Conservation (phyloP, 92 coral and sea anemone species). For the Parazoanthus atlanticus region DNA sequence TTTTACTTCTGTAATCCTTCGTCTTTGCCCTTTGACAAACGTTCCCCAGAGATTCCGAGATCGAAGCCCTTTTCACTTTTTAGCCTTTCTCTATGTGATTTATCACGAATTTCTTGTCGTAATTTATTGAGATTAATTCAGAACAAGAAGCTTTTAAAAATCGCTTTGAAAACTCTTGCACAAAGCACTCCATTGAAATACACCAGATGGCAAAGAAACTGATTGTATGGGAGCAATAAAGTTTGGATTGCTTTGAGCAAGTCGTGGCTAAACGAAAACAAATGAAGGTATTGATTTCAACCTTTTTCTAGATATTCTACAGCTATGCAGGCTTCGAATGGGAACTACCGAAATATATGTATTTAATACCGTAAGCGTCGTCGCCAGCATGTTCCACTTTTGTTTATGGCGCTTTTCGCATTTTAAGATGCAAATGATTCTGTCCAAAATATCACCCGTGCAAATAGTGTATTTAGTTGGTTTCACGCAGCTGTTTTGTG, state of each 20-base stretch:
- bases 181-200: conserved; percentile 40
- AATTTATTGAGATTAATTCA: conserved; percentile 31
- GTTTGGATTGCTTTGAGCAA: conserved; percentile 33
- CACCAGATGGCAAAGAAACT: conserved; percentile 41
- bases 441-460: conserved; percentile 16
- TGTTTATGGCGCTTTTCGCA: conserved; percentile 3
- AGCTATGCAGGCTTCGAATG: neutral
- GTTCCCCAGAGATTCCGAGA: conserved; percentile 28
- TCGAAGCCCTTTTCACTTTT: neutral
- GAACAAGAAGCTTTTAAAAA: conserved; percentile 38
- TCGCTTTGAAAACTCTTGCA: conserved; percentile 32
- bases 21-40: conserved; percentile 34
- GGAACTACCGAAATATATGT: neutral
- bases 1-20: conserved; percentile 10
- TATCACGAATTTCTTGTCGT: neutral
- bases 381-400: neutral
- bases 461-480: conserved; percentile 21
- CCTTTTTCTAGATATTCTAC: neutral
- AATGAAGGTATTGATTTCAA: conserved; percentile 13
- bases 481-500: neutral
- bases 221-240: conserved; percentile 23
- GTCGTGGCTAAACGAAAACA: conserved; percentile 21
- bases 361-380: neutral
- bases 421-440: conserved; percentile 27
- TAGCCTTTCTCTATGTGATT: neutral